Percentiles rank a stretch among this genome's conserved stretches.
These are phyloP conservation scores for Gephyroberyx darwinii DNA, from an alignment of 2,797 vertebrate species.

Conservation along the genomic window DNA sequence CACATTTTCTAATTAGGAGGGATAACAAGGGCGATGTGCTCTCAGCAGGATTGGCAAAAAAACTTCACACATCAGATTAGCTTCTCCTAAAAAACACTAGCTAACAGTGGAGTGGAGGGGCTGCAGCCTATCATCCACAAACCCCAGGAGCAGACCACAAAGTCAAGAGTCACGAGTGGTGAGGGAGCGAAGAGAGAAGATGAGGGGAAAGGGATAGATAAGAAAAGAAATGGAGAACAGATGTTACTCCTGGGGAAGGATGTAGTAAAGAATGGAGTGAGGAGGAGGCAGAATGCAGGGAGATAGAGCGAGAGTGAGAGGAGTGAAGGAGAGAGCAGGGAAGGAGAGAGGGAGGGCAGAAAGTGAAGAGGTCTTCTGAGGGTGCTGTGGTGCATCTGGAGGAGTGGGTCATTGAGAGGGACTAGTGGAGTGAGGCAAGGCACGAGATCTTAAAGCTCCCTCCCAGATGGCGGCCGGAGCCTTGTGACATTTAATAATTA, in stretches of 20 bases:
- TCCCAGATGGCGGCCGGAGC: constrained; percentile 53
- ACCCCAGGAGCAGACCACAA: constrained; percentile 52
- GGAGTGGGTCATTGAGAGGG: constrained; percentile 64
- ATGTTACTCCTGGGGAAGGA: constrained; percentile 40
- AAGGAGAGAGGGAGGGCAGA: constrained; percentile 18
- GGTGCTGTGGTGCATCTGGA: constrained; percentile 30
- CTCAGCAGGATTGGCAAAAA: constrained; percentile 68
- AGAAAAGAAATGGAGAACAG: constrained; percentile 38
- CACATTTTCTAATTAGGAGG: constrained; percentile 82
- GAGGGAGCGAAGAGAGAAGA: constrained; percentile 4
- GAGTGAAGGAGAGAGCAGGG: background rate
- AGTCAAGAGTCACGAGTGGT: constrained; percentile 59
- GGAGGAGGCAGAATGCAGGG: constrained; percentile 1
- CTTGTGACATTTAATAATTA: constrained; percentile 78
- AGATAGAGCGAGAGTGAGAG: background rate
- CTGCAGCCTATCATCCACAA: constrained; percentile 39
- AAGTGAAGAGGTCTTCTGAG: constrained; percentile 40
- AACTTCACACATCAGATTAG: constrained; percentile 67
- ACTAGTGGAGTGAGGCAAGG: constrained; percentile 49
- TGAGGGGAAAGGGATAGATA: background rate
- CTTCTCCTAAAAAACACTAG: constrained; percentile 54
- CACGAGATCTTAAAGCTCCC: constrained; percentile 70
- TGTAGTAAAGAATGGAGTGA: constrained; percentile 36
- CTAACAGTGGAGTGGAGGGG: constrained; percentile 42
- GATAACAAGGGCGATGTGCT: constrained; percentile 73